Conservation (phyloP, 1,140 invertebrate genomes). For the Drosophila murphyi region DNA sequence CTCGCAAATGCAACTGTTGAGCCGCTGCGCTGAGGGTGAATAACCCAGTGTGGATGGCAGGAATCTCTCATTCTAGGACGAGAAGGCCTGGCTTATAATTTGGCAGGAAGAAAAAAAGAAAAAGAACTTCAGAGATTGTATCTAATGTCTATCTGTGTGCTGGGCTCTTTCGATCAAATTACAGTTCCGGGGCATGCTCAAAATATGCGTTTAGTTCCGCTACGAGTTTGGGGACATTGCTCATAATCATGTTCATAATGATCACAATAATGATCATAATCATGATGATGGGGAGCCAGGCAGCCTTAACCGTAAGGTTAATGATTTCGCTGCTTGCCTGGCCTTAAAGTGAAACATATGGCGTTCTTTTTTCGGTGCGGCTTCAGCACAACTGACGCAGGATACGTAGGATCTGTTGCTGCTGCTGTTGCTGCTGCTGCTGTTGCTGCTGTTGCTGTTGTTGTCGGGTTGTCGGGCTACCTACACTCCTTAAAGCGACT, state of each 20-base stretch:
- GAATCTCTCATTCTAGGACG: constrained; percentile 59
- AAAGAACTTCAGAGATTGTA: constrained; percentile 49
- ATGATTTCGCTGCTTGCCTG: constrained; percentile 61
- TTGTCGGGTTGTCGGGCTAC: constrained; percentile 8
- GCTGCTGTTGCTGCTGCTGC: constrained; percentile 15
- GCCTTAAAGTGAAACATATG: constrained; percentile 71
- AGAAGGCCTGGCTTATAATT: constrained; percentile 59
- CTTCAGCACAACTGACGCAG: constrained; percentile 82
- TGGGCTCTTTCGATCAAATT: constrained; percentile 72
- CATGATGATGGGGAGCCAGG: constrained; percentile 26
- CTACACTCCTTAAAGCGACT: constrained; percentile 32
- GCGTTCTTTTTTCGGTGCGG: constrained; percentile 53
- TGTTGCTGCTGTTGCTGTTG: constrained; percentile 2
- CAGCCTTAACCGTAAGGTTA: constrained; percentile 60
- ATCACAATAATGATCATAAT: constrained; percentile 10
- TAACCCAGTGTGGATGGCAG: constrained; percentile 34
- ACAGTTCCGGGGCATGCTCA: constrained; percentile 75
- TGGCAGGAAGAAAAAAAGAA: constrained; percentile 68
- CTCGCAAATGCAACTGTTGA: constrained; percentile 68
- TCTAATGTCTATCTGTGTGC: constrained; percentile 65
- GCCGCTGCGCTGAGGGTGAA: constrained; percentile 48
- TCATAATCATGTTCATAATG: constrained; percentile 1
- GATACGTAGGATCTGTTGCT: constrained; percentile 65
- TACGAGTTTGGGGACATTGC: constrained; percentile 22
- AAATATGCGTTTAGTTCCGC: constrained; percentile 80